phyloP scores from a whole-genome alignment of 2,113 vertebrate genomes.

The Geococcyx californianus region DNA sequence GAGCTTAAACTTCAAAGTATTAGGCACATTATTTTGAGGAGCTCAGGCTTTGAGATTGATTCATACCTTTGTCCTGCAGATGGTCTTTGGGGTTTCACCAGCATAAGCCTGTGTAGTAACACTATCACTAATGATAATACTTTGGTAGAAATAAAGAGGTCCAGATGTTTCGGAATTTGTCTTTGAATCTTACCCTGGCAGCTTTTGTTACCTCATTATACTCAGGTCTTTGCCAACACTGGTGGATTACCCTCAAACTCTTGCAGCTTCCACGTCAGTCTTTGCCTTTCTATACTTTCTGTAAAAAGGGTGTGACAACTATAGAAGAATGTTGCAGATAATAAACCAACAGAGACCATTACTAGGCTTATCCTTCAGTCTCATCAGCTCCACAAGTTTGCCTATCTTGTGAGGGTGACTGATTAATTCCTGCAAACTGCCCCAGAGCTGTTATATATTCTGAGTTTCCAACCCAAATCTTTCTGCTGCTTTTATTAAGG shows the following conservation, averaged over 20 bases:
- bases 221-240: neutral
- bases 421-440: neutral
- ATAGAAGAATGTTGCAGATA: neutral
- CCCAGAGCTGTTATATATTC: fast-evolving
- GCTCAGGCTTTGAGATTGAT: neutral
- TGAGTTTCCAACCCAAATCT: neutral
- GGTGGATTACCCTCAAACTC: neutral
- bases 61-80: neutral
- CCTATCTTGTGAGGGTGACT: neutral
- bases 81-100: neutral
- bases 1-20: neutral
- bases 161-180: neutral
- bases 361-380: neutral
- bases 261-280: neutral
- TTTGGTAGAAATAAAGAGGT: neutral
- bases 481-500: neutral
- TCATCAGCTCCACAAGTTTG: neutral
- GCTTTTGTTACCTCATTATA: neutral
- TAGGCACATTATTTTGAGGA: neutral
- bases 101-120: neutral
- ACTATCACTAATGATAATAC: neutral
- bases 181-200: neutral
- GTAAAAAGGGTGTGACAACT: neutral
- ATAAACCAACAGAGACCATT: neutral
- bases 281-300: neutral